Conservation (phyloP, 2,797 vertebrate genomes). For the Eupleurogrammus muticus region DNA sequence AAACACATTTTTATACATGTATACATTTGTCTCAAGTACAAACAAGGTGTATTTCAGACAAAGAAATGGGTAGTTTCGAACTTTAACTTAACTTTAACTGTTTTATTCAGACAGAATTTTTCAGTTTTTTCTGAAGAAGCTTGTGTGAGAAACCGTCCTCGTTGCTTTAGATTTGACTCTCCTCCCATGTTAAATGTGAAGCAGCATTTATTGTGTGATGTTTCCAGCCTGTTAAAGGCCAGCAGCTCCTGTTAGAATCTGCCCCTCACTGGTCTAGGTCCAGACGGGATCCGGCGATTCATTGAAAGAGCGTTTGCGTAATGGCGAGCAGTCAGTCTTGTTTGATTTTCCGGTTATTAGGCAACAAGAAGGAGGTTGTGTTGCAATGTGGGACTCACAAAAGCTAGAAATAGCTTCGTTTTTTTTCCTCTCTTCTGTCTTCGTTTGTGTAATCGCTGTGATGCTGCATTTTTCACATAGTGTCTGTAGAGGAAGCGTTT, state of each 20-base stretch:
- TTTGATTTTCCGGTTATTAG: constrained; percentile 64
- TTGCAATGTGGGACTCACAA: constrained; percentile 57
- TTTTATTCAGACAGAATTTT: too few relatives aligned
- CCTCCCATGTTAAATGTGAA: constrained; percentile 9
- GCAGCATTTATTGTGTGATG: not conserved
- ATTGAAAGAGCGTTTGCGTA: constrained; percentile 51
- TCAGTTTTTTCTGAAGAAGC: constrained; percentile 21
- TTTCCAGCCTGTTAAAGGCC: not conserved
- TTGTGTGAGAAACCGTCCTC: constrained; percentile 32
- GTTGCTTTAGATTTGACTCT: not conserved
- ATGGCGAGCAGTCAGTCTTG: constrained; percentile 32
- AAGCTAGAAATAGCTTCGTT: constrained; percentile 31
- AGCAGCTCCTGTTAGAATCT: constrained; percentile 5
- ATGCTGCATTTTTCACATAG: constrained; percentile 49
- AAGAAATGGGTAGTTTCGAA: not conserved
- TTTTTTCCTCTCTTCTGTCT: constrained; percentile 7
- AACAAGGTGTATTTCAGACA: not conserved
- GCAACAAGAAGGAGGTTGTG: constrained; percentile 52
- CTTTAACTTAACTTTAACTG: too few relatives aligned
- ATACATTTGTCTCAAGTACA: not conserved
- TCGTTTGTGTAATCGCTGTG: constrained; percentile 32
- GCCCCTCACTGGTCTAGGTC: constrained; percentile 1
- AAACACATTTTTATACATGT: not conserved
- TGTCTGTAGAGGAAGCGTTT: constrained; percentile 34
- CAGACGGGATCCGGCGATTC: constrained; percentile 28